These are phyloP conservation scores for Tachuris rubrigastra DNA, from an alignment of 2,113 vertebrate species.

Conservation along the genomic window DNA sequence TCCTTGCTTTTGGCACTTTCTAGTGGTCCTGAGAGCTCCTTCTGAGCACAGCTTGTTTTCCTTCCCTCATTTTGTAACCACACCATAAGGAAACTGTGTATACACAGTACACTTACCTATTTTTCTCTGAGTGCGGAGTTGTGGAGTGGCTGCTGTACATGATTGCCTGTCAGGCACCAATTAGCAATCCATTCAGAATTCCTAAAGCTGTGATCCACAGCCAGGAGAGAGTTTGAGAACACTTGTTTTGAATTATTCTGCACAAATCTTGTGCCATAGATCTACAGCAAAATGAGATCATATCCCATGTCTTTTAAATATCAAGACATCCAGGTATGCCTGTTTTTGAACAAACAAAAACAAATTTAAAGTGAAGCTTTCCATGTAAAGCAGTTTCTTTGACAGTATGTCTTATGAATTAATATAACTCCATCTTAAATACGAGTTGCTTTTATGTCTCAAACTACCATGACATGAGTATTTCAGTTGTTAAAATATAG, in stretches of 20 bases:
- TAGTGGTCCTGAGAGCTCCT: constrained; percentile 30
- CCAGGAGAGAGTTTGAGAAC: constrained; percentile 41
- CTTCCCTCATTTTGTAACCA: neutral
- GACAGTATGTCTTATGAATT: constrained; percentile 29
- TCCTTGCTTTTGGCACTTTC: constrained; percentile 16
- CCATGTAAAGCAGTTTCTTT: neutral
- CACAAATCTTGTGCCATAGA: neutral
- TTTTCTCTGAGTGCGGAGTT: constrained; percentile 30
- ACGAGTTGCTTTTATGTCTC: neutral
- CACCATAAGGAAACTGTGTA: neutral
- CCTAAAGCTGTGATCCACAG: constrained; percentile 50
- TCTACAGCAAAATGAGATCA: constrained; percentile 22
- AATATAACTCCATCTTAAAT: neutral
- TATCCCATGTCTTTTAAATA: constrained; percentile 4
- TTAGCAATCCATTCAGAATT: constrained; percentile 51
- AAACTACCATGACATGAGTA: neutral
- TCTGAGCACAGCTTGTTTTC: constrained; percentile 22
- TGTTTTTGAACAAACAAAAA: constrained; percentile 11
- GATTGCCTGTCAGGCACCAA: constrained; percentile 59
- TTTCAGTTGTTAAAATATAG: neutral
- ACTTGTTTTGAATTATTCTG: constrained; percentile 47
- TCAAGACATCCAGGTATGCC: neutral
- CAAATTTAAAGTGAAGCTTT: neutral
- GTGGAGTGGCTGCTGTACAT: constrained; percentile 34
- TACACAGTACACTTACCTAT: constrained; percentile 15